A percentile compares a stretch with the other conserved stretches of the same genome.
Evolutionary conservation across 2,797 vertebrate genomes (phyloP).

Genomic region (Myripristis murdjan): DNA sequence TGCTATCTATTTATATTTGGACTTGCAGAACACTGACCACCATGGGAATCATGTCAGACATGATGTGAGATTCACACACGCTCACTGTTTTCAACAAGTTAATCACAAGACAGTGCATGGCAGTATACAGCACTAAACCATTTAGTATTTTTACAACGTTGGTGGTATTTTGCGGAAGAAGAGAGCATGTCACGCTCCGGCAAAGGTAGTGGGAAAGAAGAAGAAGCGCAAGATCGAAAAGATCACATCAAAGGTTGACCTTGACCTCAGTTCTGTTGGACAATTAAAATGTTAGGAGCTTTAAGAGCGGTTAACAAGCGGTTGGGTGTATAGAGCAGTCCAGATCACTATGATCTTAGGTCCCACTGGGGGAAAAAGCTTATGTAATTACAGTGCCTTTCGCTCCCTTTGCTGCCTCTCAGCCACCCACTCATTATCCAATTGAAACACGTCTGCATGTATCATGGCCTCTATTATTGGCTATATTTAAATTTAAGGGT

Average conservation of each 20-base stretch:
- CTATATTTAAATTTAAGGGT: constrained; percentile 74
- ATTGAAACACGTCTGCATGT: constrained; percentile 75
- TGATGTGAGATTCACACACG: constrained; percentile 14
- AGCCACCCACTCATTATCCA: constrained; percentile 86
- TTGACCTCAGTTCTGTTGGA: constrained; percentile 50
- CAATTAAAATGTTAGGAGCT: constrained; percentile 77
- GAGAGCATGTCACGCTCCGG: constrained; percentile 7
- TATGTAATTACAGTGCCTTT: constrained; percentile 85
- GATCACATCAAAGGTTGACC: constrained; percentile 40
- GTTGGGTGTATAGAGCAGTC: constrained; percentile 67
- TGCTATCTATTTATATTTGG: not conserved
- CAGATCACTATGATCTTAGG: constrained; percentile 81
- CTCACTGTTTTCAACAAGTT: not conserved
- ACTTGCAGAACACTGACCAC: constrained; percentile 8
- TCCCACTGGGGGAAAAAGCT: constrained; percentile 61
- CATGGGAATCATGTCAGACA: constrained; percentile 22
- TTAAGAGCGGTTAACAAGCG: constrained; percentile 76
- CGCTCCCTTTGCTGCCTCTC: constrained; percentile 74
- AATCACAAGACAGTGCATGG: constrained; percentile 4
- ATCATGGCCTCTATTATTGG: constrained; percentile 73
- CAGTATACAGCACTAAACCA: not conserved
- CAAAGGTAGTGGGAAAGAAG: constrained; percentile 26
- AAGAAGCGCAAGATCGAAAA: constrained; percentile 19
- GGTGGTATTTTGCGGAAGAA: constrained; percentile 21
- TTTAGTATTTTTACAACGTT: not conserved